These are phyloP conservation scores for Lacanobia oleracea DNA, from an alignment of 2,888 invertebrate genomes.

Conservation along the genomic window DNA sequence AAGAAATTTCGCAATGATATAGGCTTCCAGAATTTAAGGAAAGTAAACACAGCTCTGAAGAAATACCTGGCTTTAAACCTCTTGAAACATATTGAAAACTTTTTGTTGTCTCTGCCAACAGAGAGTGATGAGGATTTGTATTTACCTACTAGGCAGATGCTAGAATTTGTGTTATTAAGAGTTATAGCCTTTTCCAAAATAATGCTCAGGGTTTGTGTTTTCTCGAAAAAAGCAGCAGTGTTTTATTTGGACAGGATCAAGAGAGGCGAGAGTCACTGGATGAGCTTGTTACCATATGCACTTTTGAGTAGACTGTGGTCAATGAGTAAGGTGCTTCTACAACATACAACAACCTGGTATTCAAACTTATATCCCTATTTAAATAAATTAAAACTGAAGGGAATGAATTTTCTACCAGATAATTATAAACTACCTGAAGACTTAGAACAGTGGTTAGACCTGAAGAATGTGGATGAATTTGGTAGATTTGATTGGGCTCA, in stretches of 20 bases:
- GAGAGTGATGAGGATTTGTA: constrained; percentile 73
- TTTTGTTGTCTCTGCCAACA: constrained; percentile 77
- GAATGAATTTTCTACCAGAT: constrained; percentile 86
- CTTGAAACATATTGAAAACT: constrained; percentile 83
- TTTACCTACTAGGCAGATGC: constrained; percentile 91
- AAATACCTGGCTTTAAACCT: constrained; percentile 87
- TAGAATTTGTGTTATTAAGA: constrained; percentile 89
- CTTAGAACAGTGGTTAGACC: constrained; percentile 86
- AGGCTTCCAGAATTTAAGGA: constrained; percentile 89
- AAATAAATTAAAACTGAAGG: constrained; percentile 81
- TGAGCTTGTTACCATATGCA: constrained; percentile 90
- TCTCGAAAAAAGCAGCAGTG: constrained; percentile 85
- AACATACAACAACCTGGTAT: constrained; percentile 89
- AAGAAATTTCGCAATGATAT: constrained; percentile 91
- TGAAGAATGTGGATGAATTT: constrained; percentile 84
- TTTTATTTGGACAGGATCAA: constrained; percentile 88
- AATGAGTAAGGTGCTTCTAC: constrained; percentile 84
- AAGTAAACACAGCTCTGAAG: constrained; percentile 87
- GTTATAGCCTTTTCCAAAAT: constrained; percentile 90
- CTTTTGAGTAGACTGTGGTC: constrained; percentile 90
- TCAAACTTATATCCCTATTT: constrained; percentile 81
- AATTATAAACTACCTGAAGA: constrained; percentile 84
- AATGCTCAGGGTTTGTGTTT: constrained; percentile 86
- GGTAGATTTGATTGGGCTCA: constrained; percentile 82
- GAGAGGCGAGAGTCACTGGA: constrained; percentile 90